Base-by-base conservation (phyloP, 2,888 invertebrate species). In the Agonum fuliginosum region DNA sequence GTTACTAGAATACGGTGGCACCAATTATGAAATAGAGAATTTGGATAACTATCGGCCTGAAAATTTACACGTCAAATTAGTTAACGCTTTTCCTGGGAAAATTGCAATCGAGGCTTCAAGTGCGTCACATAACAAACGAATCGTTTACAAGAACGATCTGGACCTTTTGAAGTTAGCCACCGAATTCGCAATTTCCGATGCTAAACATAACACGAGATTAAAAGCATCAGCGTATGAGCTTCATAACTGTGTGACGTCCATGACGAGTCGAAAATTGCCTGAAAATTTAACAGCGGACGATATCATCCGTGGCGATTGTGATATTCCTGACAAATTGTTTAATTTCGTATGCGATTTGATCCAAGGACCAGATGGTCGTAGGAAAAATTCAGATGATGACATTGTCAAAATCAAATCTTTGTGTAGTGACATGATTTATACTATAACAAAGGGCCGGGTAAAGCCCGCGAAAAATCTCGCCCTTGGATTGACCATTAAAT, bases 401-500 rank as follows among this genome's bases (percentile, higher is more conserved):
- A 79, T 79, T 69, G 80, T 79, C 10, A 80, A 81, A 81, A 81
- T 81, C 46, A 82, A 78, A 41, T 81, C 81, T 54, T 65, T 81
- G 70, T 81, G 81, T 78, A 80, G 77, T 78, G 81, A 80, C 24
- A 74, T 82, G 4, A 83, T 83, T 78, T 82, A 79, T 80, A 80
- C 80, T 79, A 81, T 84, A 78, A 78, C 80, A 6, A 81, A 81
- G n/a, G 81, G 82, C 65, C 27, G 78, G 74, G 41, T 81, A 5
- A 83, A 82, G 51, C 83, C 83, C 2, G 73, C 81, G 54, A 84
- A 84, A 80, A 80, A 82, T 80, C 74, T 84, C 22, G 78, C 78
- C 12, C 80, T 83, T 6, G 83, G 82, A 22, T 43, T 83, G n/a
- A 41, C 82, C 37, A 78, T 83, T 51, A 83, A 83, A 73, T 81